These are phyloP conservation scores for Corvus moneduloides DNA, from an alignment of 2,113 vertebrate genomes.

Conservation along the genomic window DNA sequence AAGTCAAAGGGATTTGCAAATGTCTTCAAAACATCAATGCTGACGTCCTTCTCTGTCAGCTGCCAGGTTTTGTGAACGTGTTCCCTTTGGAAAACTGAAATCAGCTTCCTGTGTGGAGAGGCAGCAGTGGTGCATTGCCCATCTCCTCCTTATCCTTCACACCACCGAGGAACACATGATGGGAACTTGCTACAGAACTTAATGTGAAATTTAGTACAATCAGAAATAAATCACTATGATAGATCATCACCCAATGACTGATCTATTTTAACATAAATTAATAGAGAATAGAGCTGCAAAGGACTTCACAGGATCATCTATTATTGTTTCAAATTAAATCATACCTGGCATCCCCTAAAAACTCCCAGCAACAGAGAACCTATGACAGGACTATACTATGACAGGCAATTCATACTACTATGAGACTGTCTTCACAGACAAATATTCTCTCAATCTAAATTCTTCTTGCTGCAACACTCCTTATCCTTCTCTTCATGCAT, in stretches of 20 bases:
- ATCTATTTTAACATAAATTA: neutral
- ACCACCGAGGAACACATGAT: neutral
- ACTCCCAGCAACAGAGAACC: neutral
- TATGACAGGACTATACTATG: neutral
- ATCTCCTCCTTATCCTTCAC: neutral
- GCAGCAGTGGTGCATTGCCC: neutral
- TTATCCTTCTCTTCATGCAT: neutral
- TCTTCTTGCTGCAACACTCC: neutral
- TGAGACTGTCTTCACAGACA: neutral
- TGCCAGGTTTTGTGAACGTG: neutral
- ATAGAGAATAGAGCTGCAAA: neutral
- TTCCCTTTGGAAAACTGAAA: neutral
- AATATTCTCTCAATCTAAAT: neutral
- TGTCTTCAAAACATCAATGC: neutral
- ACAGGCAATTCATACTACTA: neutral
- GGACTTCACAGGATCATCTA: neutral
- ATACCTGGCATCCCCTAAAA: neutral
- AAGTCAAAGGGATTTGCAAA: neutral
- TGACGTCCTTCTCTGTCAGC: neutral
- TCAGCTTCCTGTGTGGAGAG: neutral
- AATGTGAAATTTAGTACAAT: neutral
- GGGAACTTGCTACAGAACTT: neutral
- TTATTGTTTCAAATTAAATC: neutral
- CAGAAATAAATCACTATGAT: neutral
- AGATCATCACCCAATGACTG: neutral